Evolutionary conservation across 2,888 invertebrate species (phyloP), one percentile per base, ranked within the genome.

Genomic region (Penaeus monodon): DNA sequence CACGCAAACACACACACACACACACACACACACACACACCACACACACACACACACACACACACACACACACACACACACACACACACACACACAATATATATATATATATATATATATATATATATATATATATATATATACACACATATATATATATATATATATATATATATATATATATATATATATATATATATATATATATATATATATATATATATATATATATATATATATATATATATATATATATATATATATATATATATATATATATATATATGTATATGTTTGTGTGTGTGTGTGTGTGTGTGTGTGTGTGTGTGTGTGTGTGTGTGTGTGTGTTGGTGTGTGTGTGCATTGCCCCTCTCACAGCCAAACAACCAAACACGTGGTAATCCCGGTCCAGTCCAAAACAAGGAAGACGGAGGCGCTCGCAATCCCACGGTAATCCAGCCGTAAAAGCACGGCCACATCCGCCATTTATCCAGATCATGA

Each of bases 91-190:
- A 68, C 24, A 68, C 17, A 68, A 68, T 68, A 68, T 17, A 24
- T 68, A 68, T 68, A 24, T 29, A 68, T 68, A 68, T 68, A 68
- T 29, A 68, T 68, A 68, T 3, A 68, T 29, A 68, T 68, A 68
- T 68, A 68, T 17, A 68, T 68, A 68, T 68, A 68, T 29, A 68
- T 68, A 68, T 68, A 68, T 29, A 68, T 68, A 68, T 68, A 68
- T 29, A 68, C 8, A 68, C 8, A 68, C 7, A 68, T 68, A 68
- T 68, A 68, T 29, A 68, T 68, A 68, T 68, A 68, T 29, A 68
- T 68, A 68, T 29, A 68, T 29, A 68, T 68, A 68, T 68, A 68
- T 29, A 68, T 68, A 68, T 68, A 17, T 29, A 68, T 68, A 17
- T 68, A 68, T 29, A 17, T 68, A 68, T 68, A 68, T 29, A 68